Conservation (phyloP, 1,140 invertebrate species). For the Drosophila kikkawai region DNA sequence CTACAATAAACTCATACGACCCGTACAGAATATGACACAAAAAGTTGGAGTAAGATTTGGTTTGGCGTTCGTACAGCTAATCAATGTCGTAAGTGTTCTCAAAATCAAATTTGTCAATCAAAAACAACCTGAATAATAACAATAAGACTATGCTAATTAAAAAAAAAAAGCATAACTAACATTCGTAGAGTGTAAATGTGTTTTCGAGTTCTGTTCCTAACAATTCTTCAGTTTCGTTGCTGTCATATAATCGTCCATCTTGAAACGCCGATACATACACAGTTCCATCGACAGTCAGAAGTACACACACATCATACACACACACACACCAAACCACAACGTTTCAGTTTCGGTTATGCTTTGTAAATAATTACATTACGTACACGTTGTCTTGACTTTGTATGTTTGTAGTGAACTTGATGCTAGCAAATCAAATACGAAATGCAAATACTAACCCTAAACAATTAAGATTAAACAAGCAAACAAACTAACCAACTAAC, state of each 20-base stretch:
- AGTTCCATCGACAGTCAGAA: constrained; percentile 18
- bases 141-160: constrained; percentile 59
- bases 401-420: constrained; percentile 80
- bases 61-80: constrained; percentile 98
- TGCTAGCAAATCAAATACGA: constrained; percentile 70
- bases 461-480: constrained; percentile 58
- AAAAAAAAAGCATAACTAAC: constrained; percentile 58
- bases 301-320: constrained; percentile 13
- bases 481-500: constrained; percentile 52
- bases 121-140: constrained; percentile 46
- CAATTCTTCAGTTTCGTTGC: constrained; percentile 78
- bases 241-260: constrained; percentile 52
- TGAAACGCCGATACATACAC: constrained; percentile 39
- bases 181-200: constrained; percentile 78
- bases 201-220: constrained; percentile 74
- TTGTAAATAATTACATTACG: constrained; percentile 81
- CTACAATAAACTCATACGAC: constrained; percentile 99
- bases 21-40: constrained; percentile 98
- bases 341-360: constrained; percentile 79
- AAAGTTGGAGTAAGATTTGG: constrained; percentile 98
- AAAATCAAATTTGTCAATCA: constrained; percentile 64
- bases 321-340: constrained; percentile 12
- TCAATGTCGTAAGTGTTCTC: constrained; percentile 96
- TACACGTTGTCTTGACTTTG: constrained; percentile 78
- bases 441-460: constrained; percentile 67